Percentiles rank a stretch among this genome's conserved stretches.
phyloP scores from a whole-genome alignment of 2,888 invertebrate species.

The Acleris sparsana region DNA sequence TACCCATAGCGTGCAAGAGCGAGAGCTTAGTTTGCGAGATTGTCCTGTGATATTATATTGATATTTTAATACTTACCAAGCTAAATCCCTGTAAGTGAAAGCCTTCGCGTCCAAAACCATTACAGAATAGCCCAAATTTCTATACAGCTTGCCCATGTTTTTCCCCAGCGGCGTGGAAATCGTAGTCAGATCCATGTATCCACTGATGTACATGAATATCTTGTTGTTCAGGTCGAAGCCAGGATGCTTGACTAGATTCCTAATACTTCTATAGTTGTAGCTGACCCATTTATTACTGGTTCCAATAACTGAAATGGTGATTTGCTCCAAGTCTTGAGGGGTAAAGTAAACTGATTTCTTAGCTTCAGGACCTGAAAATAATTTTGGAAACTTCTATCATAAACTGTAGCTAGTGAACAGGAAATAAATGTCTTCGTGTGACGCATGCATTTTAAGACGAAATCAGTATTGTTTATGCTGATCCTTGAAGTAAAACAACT shows the following conservation, averaged over 20 bases:
- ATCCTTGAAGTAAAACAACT: no score
- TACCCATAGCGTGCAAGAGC: no score
- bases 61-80: neutral
- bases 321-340: constrained; percentile 2
- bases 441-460: no score
- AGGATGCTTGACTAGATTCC: constrained; percentile 19
- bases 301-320: constrained; percentile 14
- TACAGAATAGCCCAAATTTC: constrained; percentile 35
- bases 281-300: neutral
- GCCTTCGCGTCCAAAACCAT: constrained; percentile 22
- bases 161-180: neutral
- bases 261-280: constrained; percentile 11
- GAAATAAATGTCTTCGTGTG: no score
- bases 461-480: no score
- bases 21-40: no score
- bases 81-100: neutral
- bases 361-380: constrained; percentile 28
- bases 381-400: no score
- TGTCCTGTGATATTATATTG: no score
- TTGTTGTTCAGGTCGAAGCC: constrained; percentile 21
- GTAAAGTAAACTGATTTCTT: constrained; percentile 10
- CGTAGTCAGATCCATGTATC: constrained; percentile 32
- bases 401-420: no score
- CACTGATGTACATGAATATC: constrained; percentile 33
- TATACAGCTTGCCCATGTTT: constrained; percentile 8